Conservation (phyloP, 2,888 invertebrate genomes). For the Cybosia mesomella region DNA sequence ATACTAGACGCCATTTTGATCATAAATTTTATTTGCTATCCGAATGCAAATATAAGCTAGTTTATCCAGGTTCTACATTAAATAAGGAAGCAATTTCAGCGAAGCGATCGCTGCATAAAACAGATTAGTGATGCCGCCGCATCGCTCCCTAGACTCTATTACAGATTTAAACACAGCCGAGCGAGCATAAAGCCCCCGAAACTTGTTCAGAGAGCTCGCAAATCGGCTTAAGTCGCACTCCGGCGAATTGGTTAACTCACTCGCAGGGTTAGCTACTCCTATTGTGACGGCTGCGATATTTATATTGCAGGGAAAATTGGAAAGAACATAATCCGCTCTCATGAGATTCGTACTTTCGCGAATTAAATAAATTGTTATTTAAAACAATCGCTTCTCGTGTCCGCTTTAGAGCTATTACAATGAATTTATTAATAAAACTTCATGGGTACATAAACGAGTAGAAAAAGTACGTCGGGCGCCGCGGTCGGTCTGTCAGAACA, state of each 20-base stretch:
- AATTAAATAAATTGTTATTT: slow-evolving; percentile 67
- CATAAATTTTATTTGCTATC: slow-evolving; percentile 61
- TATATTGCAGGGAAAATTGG: slow-evolving; percentile 66
- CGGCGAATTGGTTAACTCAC: slow-evolving; percentile 63
- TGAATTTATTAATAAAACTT: slow-evolving; percentile 68
- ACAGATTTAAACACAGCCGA: slow-evolving; percentile 66
- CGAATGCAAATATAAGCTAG: slow-evolving; percentile 66
- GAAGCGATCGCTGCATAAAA: slow-evolving; percentile 62
- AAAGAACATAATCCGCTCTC: slow-evolving; percentile 74
- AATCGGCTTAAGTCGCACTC: slow-evolving; percentile 76
- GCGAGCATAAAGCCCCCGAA: slow-evolving; percentile 68
- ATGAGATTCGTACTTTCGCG: slow-evolving; percentile 73
- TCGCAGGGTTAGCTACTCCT: slow-evolving; percentile 42
- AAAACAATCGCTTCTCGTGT: slow-evolving; percentile 71
- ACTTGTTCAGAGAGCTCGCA: slow-evolving; percentile 63
- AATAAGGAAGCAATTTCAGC: slow-evolving; percentile 71
- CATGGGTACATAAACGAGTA: slow-evolving; percentile 63
- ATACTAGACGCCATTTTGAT: slow-evolving; percentile 83
- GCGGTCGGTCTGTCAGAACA: slow-evolving; percentile 62
- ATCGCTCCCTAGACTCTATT: slow-evolving; percentile 68
- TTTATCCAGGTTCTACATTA: slow-evolving; percentile 69
- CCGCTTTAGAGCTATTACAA: slow-evolving; percentile 60
- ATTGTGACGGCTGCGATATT: slow-evolving; percentile 45
- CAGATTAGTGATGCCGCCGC: slow-evolving; percentile 71
- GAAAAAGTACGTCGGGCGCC: slow-evolving; percentile 54